phyloP scores from a whole-genome alignment of 2,888 invertebrate species.

The Drosophila kokeensis region DNA sequence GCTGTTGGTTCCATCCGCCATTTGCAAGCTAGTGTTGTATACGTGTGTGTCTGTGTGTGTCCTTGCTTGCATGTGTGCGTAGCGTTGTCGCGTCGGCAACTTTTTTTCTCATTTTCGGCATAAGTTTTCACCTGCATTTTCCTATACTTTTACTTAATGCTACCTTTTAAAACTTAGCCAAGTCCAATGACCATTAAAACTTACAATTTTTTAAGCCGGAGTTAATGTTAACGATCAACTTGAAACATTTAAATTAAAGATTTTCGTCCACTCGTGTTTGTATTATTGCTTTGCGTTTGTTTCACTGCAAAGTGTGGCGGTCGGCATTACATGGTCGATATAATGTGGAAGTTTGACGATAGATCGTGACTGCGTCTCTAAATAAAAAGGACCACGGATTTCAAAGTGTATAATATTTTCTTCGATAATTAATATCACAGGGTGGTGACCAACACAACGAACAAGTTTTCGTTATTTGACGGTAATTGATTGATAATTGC shows the following conservation, averaged over 20 bases:
- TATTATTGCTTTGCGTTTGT: constrained; percentile 57
- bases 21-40: constrained; percentile 66
- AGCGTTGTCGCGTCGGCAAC: constrained; percentile 76
- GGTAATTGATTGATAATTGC: background rate
- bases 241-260: constrained; percentile 63
- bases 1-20: constrained; percentile 69
- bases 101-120: constrained; percentile 62
- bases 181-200: constrained; percentile 39
- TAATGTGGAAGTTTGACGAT: constrained; percentile 32
- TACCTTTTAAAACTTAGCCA: constrained; percentile 31
- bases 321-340: constrained; percentile 35
- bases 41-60: constrained; percentile 40
- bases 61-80: constrained; percentile 35
- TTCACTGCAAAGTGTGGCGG: constrained; percentile 55
- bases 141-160: constrained; percentile 32
- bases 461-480: background rate
- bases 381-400: background rate
- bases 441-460: background rate
- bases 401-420: background rate
- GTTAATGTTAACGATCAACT: constrained; percentile 45
- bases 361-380: constrained; percentile 12
- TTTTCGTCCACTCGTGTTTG: constrained; percentile 57
- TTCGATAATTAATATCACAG: background rate
- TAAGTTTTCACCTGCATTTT: constrained; percentile 37
- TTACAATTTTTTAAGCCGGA: constrained; percentile 63